Base-by-base conservation (phyloP, 2,888 invertebrate species). In the Cremastobaeus sp. region DNA sequence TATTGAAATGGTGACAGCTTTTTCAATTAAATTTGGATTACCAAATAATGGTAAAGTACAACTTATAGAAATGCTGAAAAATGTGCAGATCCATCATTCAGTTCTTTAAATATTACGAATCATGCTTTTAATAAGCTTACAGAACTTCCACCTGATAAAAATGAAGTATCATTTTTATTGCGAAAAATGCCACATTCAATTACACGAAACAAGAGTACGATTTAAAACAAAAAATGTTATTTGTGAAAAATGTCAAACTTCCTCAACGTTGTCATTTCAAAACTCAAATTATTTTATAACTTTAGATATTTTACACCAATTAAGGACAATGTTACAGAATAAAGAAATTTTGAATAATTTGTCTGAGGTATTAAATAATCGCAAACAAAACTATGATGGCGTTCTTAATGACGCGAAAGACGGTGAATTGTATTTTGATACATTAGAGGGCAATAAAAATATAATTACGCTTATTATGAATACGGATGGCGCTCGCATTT, bases 161-260 rank as follows among this genome's bases (percentile, higher is more conserved):
- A 47, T 72, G 3, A n/a, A 11, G 6, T 65, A 39, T 39, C 45
- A 72, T 39, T 73, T 68, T 57, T 73, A 62, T 25, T 73, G 73
- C 11, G 47, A 45, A 30, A 15, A 37, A 15, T 66, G 72, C 18
- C 9, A 30, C 17, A 28, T 12, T 11, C 5, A 54, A 30, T 17
- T 55, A 6, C 8, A 62, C 9, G 9, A 20, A 11, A 54, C 62
- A n/a, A 28, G 15, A 20, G 20, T 32, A 11, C 50, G 52, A 52
- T 39, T 47, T 35, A 14, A 54, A 4, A 30, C 18, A 39, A 11
- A 57, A 50, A 17, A 20, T 18, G 21, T 30, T 3, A 11, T 17
- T 8, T 68, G 50, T 25, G 34, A 37, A 20, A 12, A 34, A 2
- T 71, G 71, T 43, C n/a, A 43, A 17, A 8, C 3, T 11, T 37